These are phyloP conservation scores for Stomatorhinus ivindoensis DNA, from an alignment of 2,113 vertebrate species.

Conservation along the genomic window DNA sequence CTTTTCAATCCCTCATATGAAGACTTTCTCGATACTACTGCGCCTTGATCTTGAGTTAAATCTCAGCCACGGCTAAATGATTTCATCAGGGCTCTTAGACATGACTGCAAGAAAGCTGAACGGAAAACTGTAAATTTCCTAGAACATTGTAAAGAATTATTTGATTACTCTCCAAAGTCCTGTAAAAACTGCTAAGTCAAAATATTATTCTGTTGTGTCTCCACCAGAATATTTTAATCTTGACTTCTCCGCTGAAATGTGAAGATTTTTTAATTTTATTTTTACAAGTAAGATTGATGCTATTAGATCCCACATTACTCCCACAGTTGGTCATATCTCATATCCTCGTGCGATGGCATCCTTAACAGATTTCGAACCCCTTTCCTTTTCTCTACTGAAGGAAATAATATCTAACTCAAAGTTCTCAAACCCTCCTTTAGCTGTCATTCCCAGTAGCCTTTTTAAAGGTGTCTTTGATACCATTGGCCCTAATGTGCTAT, in stretches of 20 bases:
- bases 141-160: too few species aligned
- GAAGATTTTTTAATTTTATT: not conserved
- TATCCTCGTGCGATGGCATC: not conserved
- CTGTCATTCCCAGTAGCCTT: not conserved
- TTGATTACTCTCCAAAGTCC: too few species aligned
- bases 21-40: too few species aligned
- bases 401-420: not conserved
- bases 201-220: too few species aligned
- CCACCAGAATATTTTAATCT: not conserved
- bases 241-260: not conserved
- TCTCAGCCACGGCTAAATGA: too few species aligned
- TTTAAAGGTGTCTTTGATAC: not conserved
- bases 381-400: not conserved
- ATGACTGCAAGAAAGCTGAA: too few species aligned
- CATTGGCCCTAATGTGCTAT: not conserved
- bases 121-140: too few species aligned
- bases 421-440: not conserved
- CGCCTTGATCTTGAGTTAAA: too few species aligned
- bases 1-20: too few species aligned
- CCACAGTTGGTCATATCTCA: not conserved
- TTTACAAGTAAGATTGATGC: not conserved
- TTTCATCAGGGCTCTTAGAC: too few species aligned
- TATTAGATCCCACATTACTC: not conserved
- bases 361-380: not conserved
- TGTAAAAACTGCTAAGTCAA: too few species aligned